Evolutionary conservation across 2,113 vertebrate species (phyloP).

Genomic region (Indicator maculatus): DNA sequence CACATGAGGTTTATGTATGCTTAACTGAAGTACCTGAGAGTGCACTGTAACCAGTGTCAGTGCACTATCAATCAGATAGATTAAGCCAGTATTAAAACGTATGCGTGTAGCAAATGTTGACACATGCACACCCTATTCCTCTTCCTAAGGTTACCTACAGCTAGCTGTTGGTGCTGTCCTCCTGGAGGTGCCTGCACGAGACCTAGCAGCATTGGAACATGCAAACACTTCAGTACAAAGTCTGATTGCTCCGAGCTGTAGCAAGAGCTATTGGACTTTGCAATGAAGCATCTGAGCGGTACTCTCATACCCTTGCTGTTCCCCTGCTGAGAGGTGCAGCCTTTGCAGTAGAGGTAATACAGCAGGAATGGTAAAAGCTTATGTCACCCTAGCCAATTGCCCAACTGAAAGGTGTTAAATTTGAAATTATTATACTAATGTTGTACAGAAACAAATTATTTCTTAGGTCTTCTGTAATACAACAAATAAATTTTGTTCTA

Average conservation of each 20-base stretch:
- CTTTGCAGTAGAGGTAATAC: background rate
- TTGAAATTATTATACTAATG: background rate
- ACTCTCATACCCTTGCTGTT: background rate
- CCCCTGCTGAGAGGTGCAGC: background rate
- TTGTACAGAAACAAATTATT: background rate
- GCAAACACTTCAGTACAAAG: background rate
- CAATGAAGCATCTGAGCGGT: background rate
- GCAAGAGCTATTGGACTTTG: background rate
- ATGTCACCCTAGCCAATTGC: background rate
- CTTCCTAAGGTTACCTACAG: background rate
- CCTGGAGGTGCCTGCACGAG: background rate
- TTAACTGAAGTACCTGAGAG: background rate
- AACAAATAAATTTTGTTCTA: background rate
- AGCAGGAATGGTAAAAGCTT: background rate
- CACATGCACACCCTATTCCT: background rate
- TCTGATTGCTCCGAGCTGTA: background rate
- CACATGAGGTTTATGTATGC: rapidly evolving
- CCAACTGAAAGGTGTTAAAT: background rate
- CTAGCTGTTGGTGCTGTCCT: background rate
- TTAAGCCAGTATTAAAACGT: background rate
- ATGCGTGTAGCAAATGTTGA: background rate
- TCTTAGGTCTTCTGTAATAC: background rate
- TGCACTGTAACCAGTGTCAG: background rate
- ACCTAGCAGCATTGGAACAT: background rate
- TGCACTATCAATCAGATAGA: background rate